Evolutionary conservation across 2,888 invertebrate species (phyloP), one percentile per base, ranked within the genome.

Genomic region (Polydrusus pterygomalis): DNA sequence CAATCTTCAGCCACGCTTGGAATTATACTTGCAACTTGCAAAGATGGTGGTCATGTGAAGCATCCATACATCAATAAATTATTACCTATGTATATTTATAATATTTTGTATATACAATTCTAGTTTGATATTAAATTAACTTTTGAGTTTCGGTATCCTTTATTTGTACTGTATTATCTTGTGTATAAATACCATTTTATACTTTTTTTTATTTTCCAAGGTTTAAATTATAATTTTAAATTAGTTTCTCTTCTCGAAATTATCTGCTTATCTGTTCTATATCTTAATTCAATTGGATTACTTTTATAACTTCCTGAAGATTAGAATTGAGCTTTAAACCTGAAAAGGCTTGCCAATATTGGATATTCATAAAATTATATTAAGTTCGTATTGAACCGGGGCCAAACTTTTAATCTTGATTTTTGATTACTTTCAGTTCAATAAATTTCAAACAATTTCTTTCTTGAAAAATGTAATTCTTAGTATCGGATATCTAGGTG

Each of bases 351-450:
- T 8, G 13, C 54, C 54, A 54, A 25, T 54, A 54, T 54, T 54
- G 54, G 54, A 30, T 0, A 54, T 54, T 13, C 54, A 54, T 54
- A 54, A 54, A 54, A 54, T 54, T 54, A 54, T 30, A 54, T 54
- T 54, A 54, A 54, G 25, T 54, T 54, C 54, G n/a, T 54, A 30
- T 54, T 54, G 54, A 54, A 54, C 54, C 25, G 54, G 54, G 25
- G n/a, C 25, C 30, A 54, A 54, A 54, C 54, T 54, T 54, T 25
- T 54, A 54, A 30, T 54, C 54, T n/a, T 11, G 6, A 54, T 54
- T 54, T 54, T 54, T 54, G 30, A 54, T 54, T 54, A 54, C 25
- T 25, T 30, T n/a, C 54, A 30, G 25, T 30, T 30, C n/a, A 54
- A 30, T 30, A 30, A 51, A 25, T 30, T n/a, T 30, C 54, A 7